A percentile compares a stretch with the other conserved stretches of the same genome.
Evolutionary conservation across 2,797 vertebrate species (phyloP).

Genomic region (Schizopygopsis malacanthus): DNA sequence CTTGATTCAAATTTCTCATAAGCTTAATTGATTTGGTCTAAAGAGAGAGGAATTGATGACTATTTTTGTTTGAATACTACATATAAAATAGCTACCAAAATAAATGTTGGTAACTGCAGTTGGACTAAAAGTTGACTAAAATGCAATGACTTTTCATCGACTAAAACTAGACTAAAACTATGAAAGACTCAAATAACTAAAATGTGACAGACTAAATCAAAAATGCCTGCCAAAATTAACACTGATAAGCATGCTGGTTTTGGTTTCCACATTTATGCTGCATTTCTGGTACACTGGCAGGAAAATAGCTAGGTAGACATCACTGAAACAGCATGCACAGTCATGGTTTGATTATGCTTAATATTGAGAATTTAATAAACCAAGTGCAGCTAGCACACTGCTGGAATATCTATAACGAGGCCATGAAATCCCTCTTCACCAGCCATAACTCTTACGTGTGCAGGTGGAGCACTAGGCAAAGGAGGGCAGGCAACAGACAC

Average conservation of each 20-base stretch:
- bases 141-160: too few species aligned
- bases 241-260: neutral
- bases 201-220: too few species aligned
- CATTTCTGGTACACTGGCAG: conserved; percentile 2
- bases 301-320: neutral
- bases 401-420: conserved; percentile 4
- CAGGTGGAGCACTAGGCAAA: conserved; percentile 23
- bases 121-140: too few species aligned
- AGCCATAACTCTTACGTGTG: conserved; percentile 4
- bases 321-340: neutral
- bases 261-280: neutral
- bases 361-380: conserved; percentile 31
- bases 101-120: too few species aligned
- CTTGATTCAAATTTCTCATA: too few species aligned
- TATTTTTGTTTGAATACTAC: too few species aligned
- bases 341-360: neutral
- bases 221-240: too few species aligned
- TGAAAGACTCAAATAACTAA: too few species aligned
- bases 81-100: too few species aligned
- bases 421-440: conserved; percentile 25
- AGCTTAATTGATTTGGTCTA: too few species aligned
- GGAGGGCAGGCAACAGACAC: neutral
- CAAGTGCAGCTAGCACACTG: conserved; percentile 12
- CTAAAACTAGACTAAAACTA: too few species aligned
- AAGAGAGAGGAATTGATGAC: too few species aligned